Conservation (phyloP, 2,797 vertebrate species). For the Xiphophorus birchmanni region DNA sequence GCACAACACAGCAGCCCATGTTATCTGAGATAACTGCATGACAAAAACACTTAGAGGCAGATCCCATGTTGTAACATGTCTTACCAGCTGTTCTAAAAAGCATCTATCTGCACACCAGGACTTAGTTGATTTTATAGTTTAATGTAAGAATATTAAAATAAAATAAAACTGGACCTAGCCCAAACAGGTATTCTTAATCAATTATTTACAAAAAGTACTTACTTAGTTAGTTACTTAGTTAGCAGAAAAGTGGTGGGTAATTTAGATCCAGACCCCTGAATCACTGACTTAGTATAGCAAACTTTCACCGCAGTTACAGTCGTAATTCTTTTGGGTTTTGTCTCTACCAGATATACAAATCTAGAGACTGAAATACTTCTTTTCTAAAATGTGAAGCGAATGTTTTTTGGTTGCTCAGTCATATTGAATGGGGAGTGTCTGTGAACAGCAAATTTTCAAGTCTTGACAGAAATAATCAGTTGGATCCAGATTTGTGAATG, state of each 20-base stretch:
- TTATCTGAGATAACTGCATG: constrained; percentile 21
- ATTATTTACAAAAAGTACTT: not conserved
- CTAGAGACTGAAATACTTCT: not conserved
- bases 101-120: not conserved
- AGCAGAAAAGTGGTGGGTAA: not conserved
- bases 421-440: not conserved
- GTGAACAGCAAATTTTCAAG: not conserved
- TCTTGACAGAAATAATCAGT: not conserved
- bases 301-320: not conserved
- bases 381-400: not conserved
- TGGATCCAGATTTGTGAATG: not conserved
- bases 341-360: not conserved
- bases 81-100: not conserved
- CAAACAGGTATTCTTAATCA: not conserved
- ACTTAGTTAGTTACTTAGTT: too few relatives aligned
- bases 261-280: not conserved
- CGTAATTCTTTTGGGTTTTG: not conserved
- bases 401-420: not conserved
- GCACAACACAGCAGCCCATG: constrained; percentile 21
- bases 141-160: not conserved
- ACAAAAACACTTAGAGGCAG: constrained; percentile 6
- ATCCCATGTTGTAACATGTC: not conserved
- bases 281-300: not conserved
- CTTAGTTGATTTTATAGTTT: not conserved
- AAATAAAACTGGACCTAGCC: not conserved